These are phyloP conservation scores for Heliconius hewitsoni DNA, from an alignment of 1,140 invertebrate genomes.

Conservation along the genomic window DNA sequence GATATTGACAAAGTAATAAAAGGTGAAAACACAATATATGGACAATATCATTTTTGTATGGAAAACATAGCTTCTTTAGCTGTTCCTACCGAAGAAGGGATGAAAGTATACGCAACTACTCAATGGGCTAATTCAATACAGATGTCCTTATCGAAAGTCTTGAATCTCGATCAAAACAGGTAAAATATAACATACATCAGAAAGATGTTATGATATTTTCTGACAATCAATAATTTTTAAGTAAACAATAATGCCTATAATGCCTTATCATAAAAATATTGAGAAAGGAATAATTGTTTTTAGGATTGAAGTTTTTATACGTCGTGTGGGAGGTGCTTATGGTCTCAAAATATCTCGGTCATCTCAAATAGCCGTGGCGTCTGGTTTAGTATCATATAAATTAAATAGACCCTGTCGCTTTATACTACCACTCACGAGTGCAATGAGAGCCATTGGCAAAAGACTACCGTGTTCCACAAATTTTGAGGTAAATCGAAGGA, in stretches of 20 bases:
- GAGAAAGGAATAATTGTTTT: constrained; percentile 14
- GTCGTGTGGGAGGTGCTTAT: constrained; percentile 54
- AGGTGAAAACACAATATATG: constrained; percentile 53
- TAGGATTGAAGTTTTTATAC: constrained; percentile 84
- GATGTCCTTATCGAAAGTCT: constrained; percentile 76
- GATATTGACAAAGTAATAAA: constrained; percentile 68
- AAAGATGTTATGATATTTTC: no score
- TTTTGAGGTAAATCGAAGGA: constrained; percentile 81
- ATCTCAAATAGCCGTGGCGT: constrained; percentile 45
- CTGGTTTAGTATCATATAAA: constrained; percentile 46
- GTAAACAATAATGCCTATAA: background rate
- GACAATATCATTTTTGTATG: constrained; percentile 67
- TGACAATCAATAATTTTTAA: background rate
- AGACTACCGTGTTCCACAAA: constrained; percentile 79
- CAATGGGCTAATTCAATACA: constrained; percentile 85
- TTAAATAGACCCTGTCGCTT: constrained; percentile 59
- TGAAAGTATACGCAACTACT: constrained; percentile 78
- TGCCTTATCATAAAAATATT: no score
- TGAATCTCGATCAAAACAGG: constrained; percentile 77
- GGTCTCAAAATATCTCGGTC: constrained; percentile 56
- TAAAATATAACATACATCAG: constrained; percentile 47
- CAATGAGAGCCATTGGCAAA: constrained; percentile 85
- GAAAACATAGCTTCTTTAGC: constrained; percentile 84
- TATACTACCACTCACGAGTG: constrained; percentile 82
- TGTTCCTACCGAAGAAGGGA: constrained; percentile 84